A percentile compares a stretch with the other conserved stretches of the same genome.
Conservation (phyloP, 2,888 invertebrate genomes). For the Rhodophaea formosa region DNA sequence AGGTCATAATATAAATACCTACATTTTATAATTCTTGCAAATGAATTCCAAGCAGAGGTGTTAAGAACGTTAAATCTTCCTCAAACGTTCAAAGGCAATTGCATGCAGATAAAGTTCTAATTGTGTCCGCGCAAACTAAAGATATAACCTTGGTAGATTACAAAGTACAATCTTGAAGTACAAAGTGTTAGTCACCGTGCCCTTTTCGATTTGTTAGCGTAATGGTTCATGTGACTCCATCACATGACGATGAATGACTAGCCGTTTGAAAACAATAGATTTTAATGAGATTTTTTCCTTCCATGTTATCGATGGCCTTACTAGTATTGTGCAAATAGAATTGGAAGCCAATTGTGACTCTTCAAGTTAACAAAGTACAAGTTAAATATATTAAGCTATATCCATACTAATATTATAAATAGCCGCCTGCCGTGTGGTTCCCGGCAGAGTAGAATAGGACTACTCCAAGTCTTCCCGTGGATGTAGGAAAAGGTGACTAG, state of each 20-base stretch:
- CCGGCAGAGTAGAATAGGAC: too few relatives aligned
- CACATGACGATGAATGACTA: conserved; percentile 10
- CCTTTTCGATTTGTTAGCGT: conserved; percentile 16
- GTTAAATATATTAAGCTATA: too few relatives aligned
- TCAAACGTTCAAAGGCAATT: not conserved
- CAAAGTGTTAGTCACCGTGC: not conserved
- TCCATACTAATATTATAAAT: too few relatives aligned
- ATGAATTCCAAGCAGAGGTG: too few relatives aligned
- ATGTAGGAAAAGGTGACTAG: too few relatives aligned
- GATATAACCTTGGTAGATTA: not conserved
- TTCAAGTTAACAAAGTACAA: not conserved
- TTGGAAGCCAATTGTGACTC: not conserved
- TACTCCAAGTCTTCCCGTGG: too few relatives aligned
- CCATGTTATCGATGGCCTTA: not conserved
- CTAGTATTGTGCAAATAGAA: not conserved
- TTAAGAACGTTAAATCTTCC: not conserved
- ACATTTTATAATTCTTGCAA: too few relatives aligned
- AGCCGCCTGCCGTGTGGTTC: too few relatives aligned
- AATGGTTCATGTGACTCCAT: conserved; percentile 6
- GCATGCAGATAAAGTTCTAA: not conserved
- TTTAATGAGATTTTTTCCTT: conserved; percentile 3
- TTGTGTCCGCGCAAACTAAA: not conserved
- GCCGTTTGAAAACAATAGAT: conserved; percentile 11
- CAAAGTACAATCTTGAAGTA: not conserved
- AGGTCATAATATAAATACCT: too few relatives aligned